These are phyloP conservation scores for Anoplolepis gracilipes DNA, from an alignment of 1,140 invertebrate genomes.

Conservation along the genomic window DNA sequence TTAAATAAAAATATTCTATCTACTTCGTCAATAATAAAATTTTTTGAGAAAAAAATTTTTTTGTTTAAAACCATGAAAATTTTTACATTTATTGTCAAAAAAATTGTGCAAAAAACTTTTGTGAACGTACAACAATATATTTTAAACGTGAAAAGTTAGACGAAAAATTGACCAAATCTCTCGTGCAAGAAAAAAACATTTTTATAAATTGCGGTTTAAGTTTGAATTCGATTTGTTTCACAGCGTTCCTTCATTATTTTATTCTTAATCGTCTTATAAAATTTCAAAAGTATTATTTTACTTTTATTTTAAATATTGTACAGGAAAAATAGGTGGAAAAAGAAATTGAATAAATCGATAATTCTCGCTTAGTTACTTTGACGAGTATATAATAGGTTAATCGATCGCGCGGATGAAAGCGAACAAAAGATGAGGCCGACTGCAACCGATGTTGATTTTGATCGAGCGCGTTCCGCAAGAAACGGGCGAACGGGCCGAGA, in stretches of 20 bases:
- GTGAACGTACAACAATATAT: not conserved
- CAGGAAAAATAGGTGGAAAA: not conserved
- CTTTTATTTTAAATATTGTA: not conserved
- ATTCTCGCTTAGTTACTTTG: not conserved
- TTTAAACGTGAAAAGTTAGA: not conserved
- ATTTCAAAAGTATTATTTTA: not conserved
- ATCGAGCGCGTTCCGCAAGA: conserved; percentile 35
- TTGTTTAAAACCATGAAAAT: not conserved
- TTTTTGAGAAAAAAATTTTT: not conserved
- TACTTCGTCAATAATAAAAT: not conserved
- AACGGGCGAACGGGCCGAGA: conserved; percentile 9
- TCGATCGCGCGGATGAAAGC: conserved; percentile 23
- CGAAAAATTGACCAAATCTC: not conserved
- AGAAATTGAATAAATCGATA: conserved; percentile 25
- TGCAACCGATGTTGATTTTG: conserved; percentile 42
- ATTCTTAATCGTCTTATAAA: not conserved
- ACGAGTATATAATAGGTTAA: not conserved
- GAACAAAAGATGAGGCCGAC: not conserved
- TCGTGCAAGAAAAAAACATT: not conserved
- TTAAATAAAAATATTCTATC: not conserved
- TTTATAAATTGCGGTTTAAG: not conserved
- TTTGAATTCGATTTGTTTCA: not conserved
- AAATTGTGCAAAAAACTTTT: not conserved
- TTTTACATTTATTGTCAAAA: not conserved
- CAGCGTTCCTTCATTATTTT: not conserved